phyloP scores from a whole-genome alignment of 2,113 vertebrate genomes.

The Zosterops japonicus region DNA sequence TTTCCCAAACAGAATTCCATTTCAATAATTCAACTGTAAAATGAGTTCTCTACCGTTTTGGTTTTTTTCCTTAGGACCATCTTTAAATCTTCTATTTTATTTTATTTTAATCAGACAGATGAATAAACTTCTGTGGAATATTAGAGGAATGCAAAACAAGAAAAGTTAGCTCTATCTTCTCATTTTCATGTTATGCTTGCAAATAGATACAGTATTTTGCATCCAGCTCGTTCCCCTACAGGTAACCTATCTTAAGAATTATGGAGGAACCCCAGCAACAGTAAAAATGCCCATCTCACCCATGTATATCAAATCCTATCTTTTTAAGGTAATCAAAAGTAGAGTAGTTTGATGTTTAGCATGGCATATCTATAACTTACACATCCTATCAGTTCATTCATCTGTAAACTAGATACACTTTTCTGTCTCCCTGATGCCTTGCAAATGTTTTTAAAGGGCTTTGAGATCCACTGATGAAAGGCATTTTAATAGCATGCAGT shows the following conservation, averaged over 20 bases:
- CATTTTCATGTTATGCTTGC: constrained; percentile 10
- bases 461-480: constrained; percentile 44
- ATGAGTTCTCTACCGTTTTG: accelerated
- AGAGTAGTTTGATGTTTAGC: constrained; percentile 4
- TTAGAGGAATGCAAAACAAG: not conserved
- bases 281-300: constrained; percentile 8
- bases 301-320: not conserved
- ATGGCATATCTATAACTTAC: not conserved
- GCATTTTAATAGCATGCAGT: not conserved
- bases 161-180: not conserved
- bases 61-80: not conserved
- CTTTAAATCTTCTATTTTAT: not conserved
- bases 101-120: constrained; percentile 23
- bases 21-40: constrained; percentile 39
- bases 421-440: constrained; percentile 5
- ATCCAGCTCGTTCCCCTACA: not conserved
- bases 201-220: not conserved
- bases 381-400: not conserved
- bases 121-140: not conserved
- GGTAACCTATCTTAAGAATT: not conserved
- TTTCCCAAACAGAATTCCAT: constrained; percentile 17
- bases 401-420: constrained; percentile 1
- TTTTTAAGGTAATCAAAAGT: constrained; percentile 19
- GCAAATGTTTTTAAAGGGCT: constrained; percentile 13
- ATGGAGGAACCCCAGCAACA: not conserved